Evolutionary conservation across 2,797 vertebrate genomes (phyloP).

Genomic region (Chelon labrosus): DNA sequence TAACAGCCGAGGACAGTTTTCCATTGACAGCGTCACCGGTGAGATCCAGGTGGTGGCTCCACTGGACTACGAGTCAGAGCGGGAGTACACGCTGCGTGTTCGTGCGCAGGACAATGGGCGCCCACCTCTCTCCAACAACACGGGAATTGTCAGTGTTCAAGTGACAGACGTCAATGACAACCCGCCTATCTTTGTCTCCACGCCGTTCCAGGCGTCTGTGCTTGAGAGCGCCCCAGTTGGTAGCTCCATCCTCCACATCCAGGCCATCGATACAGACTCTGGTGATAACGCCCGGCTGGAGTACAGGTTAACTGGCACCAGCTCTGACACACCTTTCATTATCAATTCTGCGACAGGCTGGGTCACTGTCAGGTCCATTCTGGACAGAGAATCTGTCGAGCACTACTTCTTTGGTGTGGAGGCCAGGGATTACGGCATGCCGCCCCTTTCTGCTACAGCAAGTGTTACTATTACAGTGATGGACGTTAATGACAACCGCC

Average conservation of each 20-base stretch:
- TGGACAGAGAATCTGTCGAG: slow-evolving; percentile 95
- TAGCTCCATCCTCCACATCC: slow-evolving; percentile 97
- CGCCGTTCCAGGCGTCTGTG: slow-evolving; percentile 96
- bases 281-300: slow-evolving; percentile 94
- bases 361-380: slow-evolving; percentile 93
- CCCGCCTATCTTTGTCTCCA: slow-evolving; percentile 97
- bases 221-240: slow-evolving; percentile 95
- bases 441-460: slow-evolving; percentile 92
- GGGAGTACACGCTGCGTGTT: slow-evolving; percentile 94
- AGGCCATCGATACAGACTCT: slow-evolving; percentile 97
- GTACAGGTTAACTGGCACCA: slow-evolving; percentile 92
- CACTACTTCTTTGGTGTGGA: slow-evolving; percentile 97
- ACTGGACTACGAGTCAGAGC: slow-evolving; percentile 94
- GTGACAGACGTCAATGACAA: slow-evolving; percentile 98
- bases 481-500: slow-evolving; percentile 98
- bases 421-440: slow-evolving; percentile 93
- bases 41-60: slow-evolving; percentile 96
- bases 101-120: slow-evolving; percentile 96
- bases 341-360: slow-evolving; percentile 97
- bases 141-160: slow-evolving; percentile 95
- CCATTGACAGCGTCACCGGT: slow-evolving; percentile 95
- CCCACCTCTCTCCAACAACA: slow-evolving; percentile 97
- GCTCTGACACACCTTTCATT: slow-evolving; percentile 91
- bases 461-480: slow-evolving; percentile 97
- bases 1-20: slow-evolving; percentile 96